Evolutionary conservation across 2,113 vertebrate species (phyloP).

Genomic region (Antechinus stuartii): DNA sequence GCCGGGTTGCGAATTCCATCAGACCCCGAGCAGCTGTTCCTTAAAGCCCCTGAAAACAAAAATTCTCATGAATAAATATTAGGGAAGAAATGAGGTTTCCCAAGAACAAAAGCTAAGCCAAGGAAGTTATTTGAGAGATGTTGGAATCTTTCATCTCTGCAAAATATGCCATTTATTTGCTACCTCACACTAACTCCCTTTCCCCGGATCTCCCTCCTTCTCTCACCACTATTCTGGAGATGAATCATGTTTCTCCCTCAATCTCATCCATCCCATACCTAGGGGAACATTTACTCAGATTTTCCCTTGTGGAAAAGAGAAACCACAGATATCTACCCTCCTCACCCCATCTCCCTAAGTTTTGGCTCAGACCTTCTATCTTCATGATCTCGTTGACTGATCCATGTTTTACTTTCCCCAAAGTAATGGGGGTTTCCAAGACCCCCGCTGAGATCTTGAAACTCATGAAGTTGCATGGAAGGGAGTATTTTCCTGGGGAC

Average conservation of each 20-base stretch:
- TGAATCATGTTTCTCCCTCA: conserved; percentile 59
- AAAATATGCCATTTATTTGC: conserved; percentile 72
- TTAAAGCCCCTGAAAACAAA: conserved; percentile 77
- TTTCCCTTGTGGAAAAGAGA: conserved; percentile 74
- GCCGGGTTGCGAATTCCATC: conserved; percentile 80
- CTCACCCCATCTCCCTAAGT: conserved; percentile 31
- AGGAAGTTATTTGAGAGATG: conserved; percentile 77
- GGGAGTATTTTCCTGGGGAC: neutral
- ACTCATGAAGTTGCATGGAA: neutral
- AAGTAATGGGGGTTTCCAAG: neutral
- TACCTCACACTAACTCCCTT: conserved; percentile 9
- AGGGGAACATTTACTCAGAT: conserved; percentile 70
- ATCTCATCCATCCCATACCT: conserved; percentile 48
- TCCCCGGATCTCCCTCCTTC: neutral
- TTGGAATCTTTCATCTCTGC: conserved; percentile 77
- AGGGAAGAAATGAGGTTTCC: conserved; percentile 72
- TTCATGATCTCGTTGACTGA: conserved; percentile 58
- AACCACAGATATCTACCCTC: conserved; percentile 73
- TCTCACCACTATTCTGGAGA: neutral
- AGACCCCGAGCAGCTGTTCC: conserved; percentile 82
- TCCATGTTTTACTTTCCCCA: conserved; percentile 42
- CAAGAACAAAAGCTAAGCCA: conserved; percentile 80
- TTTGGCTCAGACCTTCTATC: conserved; percentile 42
- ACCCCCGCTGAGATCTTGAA: conserved; percentile 6
- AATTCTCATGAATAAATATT: conserved; percentile 84